These are phyloP conservation scores for Theretra japonica DNA, from an alignment of 2,888 invertebrate species.

Conservation along the genomic window DNA sequence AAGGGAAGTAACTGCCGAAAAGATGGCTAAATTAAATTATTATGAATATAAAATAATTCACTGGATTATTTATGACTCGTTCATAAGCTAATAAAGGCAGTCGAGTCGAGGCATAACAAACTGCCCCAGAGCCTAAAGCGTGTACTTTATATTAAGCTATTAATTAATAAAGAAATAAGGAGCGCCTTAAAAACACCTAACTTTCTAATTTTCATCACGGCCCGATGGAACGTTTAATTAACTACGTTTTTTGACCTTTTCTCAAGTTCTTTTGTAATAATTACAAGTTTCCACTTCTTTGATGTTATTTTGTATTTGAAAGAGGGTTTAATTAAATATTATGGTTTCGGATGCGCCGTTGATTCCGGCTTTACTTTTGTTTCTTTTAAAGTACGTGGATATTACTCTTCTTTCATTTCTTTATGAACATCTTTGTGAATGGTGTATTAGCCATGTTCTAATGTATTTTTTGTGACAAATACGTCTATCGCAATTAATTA, in stretches of 20 bases:
- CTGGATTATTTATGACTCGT: conserved; percentile 36
- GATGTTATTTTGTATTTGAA: conserved; percentile 51
- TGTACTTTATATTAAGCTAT: conserved; percentile 56
- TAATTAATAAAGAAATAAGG: conserved; percentile 56
- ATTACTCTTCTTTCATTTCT: not conserved
- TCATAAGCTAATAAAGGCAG: conserved; percentile 36
- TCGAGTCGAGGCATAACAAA: conserved; percentile 37
- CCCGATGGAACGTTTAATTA: conserved; percentile 59
- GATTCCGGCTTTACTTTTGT: not conserved
- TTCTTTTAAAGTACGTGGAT: not conserved
- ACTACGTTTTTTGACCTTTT: conserved; percentile 50
- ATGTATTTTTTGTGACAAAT: too few species aligned
- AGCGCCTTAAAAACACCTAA: conserved; percentile 49
- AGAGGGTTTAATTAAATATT: conserved; percentile 21
- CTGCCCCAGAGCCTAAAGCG: conserved; percentile 38
- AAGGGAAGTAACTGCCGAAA: not conserved
- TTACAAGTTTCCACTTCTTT: conserved; percentile 59
- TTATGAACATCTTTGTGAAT: not conserved
- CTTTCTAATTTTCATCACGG: conserved; percentile 57
- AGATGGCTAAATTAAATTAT: not conserved
- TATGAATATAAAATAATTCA: conserved; percentile 32
- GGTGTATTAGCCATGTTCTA: too few species aligned
- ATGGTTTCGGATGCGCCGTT: conserved; percentile 17
- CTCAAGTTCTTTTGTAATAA: conserved; percentile 50
- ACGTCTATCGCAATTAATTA: too few species aligned